Evolutionary conservation across 2,797 vertebrate species (phyloP), one percentile per base, ranked within the genome.

Genomic region (Rhabdophis nuchalis): DNA sequence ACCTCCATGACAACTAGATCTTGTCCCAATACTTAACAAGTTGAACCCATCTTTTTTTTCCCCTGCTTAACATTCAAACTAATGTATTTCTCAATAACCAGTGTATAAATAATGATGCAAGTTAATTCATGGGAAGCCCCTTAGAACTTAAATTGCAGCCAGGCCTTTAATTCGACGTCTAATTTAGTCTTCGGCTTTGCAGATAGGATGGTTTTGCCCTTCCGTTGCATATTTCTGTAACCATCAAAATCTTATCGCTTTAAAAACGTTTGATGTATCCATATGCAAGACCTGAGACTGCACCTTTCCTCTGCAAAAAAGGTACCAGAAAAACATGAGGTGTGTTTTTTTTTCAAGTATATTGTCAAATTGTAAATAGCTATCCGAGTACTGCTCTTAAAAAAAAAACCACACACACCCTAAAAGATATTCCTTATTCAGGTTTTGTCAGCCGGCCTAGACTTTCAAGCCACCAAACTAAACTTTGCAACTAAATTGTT

Each of bases 1-100:
- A 97, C 95, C 96, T 97, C 96, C 92, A 96, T 96, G 95, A 97
- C 96, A 97, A 97, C 94, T 92, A 95, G 95, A 96, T 92, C 93
- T 96, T 93, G 89, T 93, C 95, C 86, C 94, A 97, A 96, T 13
- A 1, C 64, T 93, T 93, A 94, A 95, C 60, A 93, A 88, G 91
- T 11, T 91, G 56, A 50, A 96, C 77, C 91, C 93, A 94, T 57
- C 16, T 95, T 94, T 82, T 90, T 25, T 95, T 95, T 60, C 1
- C 6, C 82, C 46, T 6, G 96, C 91, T 95, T 93, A 96, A 95
- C 91, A 95, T 93, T 95, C 77, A 95, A 94, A 96, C 95, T 95
- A 96, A 96, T 87, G 94, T 94, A 85, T 89, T 46, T 90, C 87
- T 36, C 87, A 93, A 20, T 92, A 93, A 94, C 92, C 53, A 85